phyloP scores from a whole-genome alignment of 2,888 invertebrate genomes.

The Hemithea aestivaria region DNA sequence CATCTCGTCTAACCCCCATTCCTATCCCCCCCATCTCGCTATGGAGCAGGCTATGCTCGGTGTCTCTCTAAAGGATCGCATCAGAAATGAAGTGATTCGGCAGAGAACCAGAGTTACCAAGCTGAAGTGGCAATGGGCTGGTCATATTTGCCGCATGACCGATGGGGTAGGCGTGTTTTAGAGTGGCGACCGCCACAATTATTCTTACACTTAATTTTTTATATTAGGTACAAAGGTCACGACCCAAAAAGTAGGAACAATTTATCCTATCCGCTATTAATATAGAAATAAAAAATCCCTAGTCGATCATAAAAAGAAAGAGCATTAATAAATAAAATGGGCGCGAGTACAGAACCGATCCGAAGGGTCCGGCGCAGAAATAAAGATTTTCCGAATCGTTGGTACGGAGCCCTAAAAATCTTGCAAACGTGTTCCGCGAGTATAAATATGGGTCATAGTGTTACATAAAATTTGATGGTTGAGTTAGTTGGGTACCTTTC shows the following conservation, averaged over 20 bases:
- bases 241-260: conserved; percentile 5
- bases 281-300: conserved; percentile 48
- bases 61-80: too few relatives aligned
- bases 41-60: too few relatives aligned
- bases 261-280: conserved; percentile 29
- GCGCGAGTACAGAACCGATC: conserved; percentile 48
- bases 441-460: conserved; percentile 73
- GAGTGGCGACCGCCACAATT: too few relatives aligned
- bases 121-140: too few relatives aligned
- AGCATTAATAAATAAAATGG: conserved; percentile 61
- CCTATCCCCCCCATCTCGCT: too few relatives aligned
- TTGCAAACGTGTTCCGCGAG: conserved; percentile 61
- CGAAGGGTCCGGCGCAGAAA: conserved; percentile 53
- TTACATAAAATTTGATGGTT: conserved; percentile 77
- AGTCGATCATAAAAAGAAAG: conserved; percentile 53
- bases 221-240: too few relatives aligned
- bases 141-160: too few relatives aligned
- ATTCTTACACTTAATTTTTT: too few relatives aligned
- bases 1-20: too few relatives aligned
- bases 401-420: conserved; percentile 67
- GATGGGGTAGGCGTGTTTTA: too few relatives aligned
- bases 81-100: too few relatives aligned
- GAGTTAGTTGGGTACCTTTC: conserved; percentile 77
- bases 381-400: conserved; percentile 74
- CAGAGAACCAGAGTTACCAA: too few relatives aligned